Evolutionary conservation across 2,113 vertebrate species (phyloP).

Genomic region (Gallinago undulata): DNA sequence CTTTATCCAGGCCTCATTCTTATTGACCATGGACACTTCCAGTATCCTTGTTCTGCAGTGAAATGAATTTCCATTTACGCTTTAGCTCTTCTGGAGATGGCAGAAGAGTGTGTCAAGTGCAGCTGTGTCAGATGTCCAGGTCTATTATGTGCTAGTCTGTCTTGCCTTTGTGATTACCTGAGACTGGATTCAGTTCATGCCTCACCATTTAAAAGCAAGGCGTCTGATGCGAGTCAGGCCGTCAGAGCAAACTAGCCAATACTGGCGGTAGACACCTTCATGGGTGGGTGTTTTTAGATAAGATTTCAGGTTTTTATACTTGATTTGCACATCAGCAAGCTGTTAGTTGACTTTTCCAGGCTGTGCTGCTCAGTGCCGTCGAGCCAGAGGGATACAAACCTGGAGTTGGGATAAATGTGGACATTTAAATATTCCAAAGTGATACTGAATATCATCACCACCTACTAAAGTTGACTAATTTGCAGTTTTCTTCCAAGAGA

Average conservation of each 20-base stretch:
- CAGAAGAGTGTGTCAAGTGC: neutral
- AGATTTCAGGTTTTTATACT: neutral
- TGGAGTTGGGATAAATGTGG: neutral
- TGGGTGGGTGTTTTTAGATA: neutral
- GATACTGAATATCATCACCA: neutral
- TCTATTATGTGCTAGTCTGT: neutral
- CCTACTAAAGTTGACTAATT: neutral
- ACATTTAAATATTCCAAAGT: neutral
- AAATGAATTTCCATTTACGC: neutral
- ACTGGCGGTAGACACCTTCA: neutral
- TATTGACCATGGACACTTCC: constrained; percentile 96
- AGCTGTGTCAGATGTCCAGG: neutral
- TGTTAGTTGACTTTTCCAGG: neutral
- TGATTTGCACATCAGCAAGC: neutral
- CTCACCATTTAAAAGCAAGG: neutral
- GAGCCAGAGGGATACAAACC: neutral
- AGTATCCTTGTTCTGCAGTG: constrained; percentile 88
- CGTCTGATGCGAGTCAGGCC: rapidly evolving
- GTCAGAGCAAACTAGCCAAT: rapidly evolving
- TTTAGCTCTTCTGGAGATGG: neutral
- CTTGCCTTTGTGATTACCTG: neutral
- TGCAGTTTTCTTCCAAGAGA: neutral
- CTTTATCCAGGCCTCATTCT: constrained; percentile 96
- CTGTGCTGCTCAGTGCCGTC: neutral
- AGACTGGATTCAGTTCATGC: neutral